Conservation (phyloP, 37 sponge, comb jelly and placozoan genomes). For the Oopsacas minuta region DNA sequence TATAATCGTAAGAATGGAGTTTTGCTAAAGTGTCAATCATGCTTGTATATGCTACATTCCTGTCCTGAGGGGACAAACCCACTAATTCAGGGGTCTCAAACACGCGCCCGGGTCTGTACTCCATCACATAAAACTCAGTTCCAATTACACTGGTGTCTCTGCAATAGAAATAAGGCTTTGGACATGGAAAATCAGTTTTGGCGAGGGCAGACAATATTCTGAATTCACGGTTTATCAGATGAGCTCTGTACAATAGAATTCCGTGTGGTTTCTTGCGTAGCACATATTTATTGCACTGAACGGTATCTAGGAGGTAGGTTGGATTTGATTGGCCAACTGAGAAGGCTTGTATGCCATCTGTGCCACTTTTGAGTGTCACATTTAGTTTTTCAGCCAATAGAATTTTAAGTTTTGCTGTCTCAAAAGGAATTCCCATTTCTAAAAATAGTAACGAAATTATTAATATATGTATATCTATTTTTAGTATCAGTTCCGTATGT, state of each 20-base stretch:
- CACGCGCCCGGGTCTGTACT: slow-evolving; percentile 43
- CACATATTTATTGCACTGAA: slow-evolving; percentile 33
- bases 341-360: neutral
- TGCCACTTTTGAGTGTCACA: neutral
- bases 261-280: slow-evolving; percentile 59
- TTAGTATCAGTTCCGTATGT: neutral
- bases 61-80: slow-evolving; percentile 31
- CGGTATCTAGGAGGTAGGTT: slow-evolving; percentile 40
- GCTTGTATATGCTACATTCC: slow-evolving; percentile 31
- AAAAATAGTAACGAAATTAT: neutral
- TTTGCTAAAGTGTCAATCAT: slow-evolving; percentile 40
- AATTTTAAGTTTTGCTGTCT: neutral
- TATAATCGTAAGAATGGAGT: slow-evolving; percentile 49
- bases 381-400: neutral
- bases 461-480: neutral
- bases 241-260: slow-evolving; percentile 49
- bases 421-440: neutral
- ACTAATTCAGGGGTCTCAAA: slow-evolving; percentile 35
- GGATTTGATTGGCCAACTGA: slow-evolving; percentile 64
- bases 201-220: slow-evolving; percentile 43
- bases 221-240: slow-evolving; percentile 34
- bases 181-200: slow-evolving; percentile 48
- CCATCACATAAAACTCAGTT: slow-evolving; percentile 70
- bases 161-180: slow-evolving; percentile 50
- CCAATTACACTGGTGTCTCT: slow-evolving; percentile 42